These are phyloP conservation scores for Tragelaphus eurycerus DNA, from an alignment of 2,797 vertebrate genomes.

Conservation along the genomic window DNA sequence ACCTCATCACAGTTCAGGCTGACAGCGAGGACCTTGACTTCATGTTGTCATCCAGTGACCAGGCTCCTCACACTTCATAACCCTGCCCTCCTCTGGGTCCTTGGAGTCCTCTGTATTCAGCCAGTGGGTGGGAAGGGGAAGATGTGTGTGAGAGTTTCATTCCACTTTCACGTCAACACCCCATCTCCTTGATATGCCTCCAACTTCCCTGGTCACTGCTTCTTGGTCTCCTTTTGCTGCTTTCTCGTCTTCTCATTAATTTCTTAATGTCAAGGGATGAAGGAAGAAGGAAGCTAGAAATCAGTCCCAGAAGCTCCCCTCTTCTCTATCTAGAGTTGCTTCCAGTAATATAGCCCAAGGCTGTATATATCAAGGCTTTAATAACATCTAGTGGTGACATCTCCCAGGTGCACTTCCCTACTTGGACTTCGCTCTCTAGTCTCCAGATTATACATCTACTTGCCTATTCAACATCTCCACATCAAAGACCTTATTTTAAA, in stretches of 20 bases:
- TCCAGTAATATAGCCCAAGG: background rate
- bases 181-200: background rate
- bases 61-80: background rate
- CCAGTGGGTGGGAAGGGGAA: background rate
- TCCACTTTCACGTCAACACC: background rate
- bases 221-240: background rate
- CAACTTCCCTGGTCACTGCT: background rate
- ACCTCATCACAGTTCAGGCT: background rate
- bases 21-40: accelerated
- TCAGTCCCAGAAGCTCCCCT: background rate
- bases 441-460: background rate
- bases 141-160: background rate
- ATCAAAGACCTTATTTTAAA: background rate
- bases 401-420: background rate
- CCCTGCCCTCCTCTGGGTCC: background rate
- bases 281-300: background rate
- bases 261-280: background rate
- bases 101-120: background rate
- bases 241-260: background rate
- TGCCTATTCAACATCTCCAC: background rate
- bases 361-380: background rate
- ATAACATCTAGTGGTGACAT: background rate
- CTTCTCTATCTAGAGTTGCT: background rate
- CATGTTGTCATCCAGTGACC: background rate
- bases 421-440: background rate